Base-by-base conservation (phyloP, 2,113 vertebrate species). In the Stegastes partitus region DNA sequence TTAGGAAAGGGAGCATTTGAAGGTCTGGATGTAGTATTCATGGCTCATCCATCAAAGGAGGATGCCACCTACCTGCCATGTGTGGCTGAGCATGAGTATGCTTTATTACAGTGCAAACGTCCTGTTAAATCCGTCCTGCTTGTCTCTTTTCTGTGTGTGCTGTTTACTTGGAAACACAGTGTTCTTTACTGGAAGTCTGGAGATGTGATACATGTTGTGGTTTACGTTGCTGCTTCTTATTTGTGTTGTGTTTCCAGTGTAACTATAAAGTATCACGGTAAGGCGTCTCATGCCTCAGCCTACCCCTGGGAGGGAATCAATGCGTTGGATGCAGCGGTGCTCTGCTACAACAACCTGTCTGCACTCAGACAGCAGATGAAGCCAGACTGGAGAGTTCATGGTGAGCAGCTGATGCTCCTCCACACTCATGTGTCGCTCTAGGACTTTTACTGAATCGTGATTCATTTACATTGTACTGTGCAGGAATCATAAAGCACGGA, bases 261-360 rank as follows among this genome's bases (percentile, higher is more conserved):
- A 88, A 94, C 92, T 86, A 94, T 96, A 91, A 96, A 94, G 90
- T 97, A 96, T 87, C 95, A 93, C 83, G 96, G 96, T 78, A 96
- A 96, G 89, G 92, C 95, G 23, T 95, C 95, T 85, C 96, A 97
- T 81, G 96, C 96, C 82, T 95, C 96, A 69, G 94, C 95, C 53
- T 96, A 97, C 84, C 96, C 96, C 78, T 96, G 96, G 96, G 95
- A 96, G 93, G 96, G 96, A 80, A 70, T 97, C 63, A 97, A 97
- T 81, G 95, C 96, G 4, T 91, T 97, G 89, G 96, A 96, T 84
- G 96, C 96, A 78, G 96, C 96, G 49, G 95, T 97, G 82, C 94
- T 97, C 47, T 96, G 96, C 44, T 97, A 97, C 91, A 96, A 93
- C 94, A 97, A 95, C 89, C 79, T 97, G 80, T 97, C 96, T 85